These are phyloP conservation scores for Arothron firmamentum DNA, from an alignment of 2,113 vertebrate species.

Conservation along the genomic window DNA sequence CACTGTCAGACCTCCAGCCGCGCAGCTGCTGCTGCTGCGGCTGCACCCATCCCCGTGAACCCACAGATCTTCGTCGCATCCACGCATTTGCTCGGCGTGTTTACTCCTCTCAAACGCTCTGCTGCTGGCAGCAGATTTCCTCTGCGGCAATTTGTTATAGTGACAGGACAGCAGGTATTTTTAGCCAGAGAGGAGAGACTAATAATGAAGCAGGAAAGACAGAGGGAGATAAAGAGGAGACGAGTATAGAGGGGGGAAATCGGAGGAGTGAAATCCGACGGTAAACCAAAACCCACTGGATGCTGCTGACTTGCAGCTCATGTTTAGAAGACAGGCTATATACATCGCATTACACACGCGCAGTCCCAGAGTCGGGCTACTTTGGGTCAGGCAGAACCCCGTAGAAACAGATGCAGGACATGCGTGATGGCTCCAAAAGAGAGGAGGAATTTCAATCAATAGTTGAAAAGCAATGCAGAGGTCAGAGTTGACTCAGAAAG, in stretches of 20 bases:
- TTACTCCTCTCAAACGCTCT: constrained; percentile 30
- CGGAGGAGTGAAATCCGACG: constrained; percentile 43
- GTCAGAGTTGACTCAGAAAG: too few relatives aligned
- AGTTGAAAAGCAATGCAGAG: too few relatives aligned
- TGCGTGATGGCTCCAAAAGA: neutral
- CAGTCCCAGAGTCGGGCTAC: neutral
- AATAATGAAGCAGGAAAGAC: constrained; percentile 62
- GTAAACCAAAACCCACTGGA: constrained; percentile 66
- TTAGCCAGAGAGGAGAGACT: constrained; percentile 67
- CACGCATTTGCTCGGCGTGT: constrained; percentile 1
- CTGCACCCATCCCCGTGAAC: constrained; percentile 28
- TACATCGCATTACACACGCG: constrained; percentile 41
- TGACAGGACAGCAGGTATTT: constrained; percentile 71
- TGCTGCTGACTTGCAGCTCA: constrained; percentile 62
- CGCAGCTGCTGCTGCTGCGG: constrained; percentile 18
- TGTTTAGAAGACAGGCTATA: constrained; percentile 51
- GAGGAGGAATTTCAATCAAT: too few relatives aligned
- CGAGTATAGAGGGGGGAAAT: constrained; percentile 8
- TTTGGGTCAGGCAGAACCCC: constrained; percentile 2
- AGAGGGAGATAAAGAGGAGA: constrained; percentile 43
- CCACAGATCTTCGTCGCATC: constrained; percentile 23
- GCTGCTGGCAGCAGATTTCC: constrained; percentile 55
- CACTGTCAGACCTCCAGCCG: constrained; percentile 37
- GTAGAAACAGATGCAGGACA: neutral
- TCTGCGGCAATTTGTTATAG: constrained; percentile 67